Evolutionary conservation across 1,140 invertebrate species (phyloP).

Genomic region (Trachelipus rathkii): DNA sequence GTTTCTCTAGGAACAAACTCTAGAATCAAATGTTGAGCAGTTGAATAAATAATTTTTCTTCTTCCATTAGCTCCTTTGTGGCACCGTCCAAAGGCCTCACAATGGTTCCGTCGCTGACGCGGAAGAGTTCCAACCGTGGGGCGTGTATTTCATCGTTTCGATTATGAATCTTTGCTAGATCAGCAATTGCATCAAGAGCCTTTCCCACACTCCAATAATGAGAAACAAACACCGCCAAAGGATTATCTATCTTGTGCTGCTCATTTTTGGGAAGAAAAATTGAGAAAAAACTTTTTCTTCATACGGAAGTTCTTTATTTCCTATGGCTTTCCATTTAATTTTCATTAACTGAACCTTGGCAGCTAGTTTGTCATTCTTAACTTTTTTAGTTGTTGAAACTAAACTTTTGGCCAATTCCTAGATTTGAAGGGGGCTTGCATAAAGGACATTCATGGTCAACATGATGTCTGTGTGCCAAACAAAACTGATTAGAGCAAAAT

Average conservation of each 20-base stretch:
- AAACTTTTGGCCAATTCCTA: slow-evolving; percentile 21
- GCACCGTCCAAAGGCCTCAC: background rate
- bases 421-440: slow-evolving; percentile 18
- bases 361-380: slow-evolving; percentile 51
- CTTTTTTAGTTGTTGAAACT: slow-evolving; percentile 16
- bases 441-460: slow-evolving; percentile 44
- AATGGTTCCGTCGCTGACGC: background rate
- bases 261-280: slow-evolving; percentile 52
- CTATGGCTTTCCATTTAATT: slow-evolving; percentile 61
- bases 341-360: slow-evolving; percentile 61
- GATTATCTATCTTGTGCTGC: slow-evolving; percentile 32
- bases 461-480: slow-evolving; percentile 61
- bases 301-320: slow-evolving; percentile 56
- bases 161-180: slow-evolving; percentile 45
- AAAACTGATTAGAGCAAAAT: slow-evolving; percentile 60
- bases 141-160: background rate
- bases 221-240: slow-evolving; percentile 54
- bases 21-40: background rate
- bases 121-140: background rate
- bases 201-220: slow-evolving; percentile 57
- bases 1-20: background rate
- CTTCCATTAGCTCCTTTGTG: background rate
- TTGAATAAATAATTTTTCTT: background rate
- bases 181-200: slow-evolving; percentile 58
- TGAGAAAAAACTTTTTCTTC: slow-evolving; percentile 59